phyloP scores from a whole-genome alignment of 2,888 invertebrate species.

The Kuschelorhynchus macadamiae region DNA sequence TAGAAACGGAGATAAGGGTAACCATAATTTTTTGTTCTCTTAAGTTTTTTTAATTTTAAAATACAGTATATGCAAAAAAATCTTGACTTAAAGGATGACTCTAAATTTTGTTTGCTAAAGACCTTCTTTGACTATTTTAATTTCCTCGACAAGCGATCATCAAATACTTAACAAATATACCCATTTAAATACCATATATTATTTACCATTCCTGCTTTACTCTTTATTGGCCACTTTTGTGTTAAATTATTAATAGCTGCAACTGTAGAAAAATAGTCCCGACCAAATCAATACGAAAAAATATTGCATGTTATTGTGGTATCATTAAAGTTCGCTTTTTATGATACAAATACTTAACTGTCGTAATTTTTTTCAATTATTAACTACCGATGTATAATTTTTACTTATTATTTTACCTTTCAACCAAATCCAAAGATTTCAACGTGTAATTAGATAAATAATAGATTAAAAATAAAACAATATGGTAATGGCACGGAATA shows the following conservation, averaged over 20 bases:
- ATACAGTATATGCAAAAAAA: too few species aligned
- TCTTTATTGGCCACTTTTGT: slow-evolving; percentile 14
- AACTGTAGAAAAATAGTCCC: slow-evolving; percentile 19
- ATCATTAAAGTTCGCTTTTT: slow-evolving; percentile 33
- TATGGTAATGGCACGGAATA: slow-evolving; percentile 16
- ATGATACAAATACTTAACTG: slow-evolving; percentile 35
- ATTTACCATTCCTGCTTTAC: slow-evolving; percentile 13
- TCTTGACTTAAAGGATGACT: too few species aligned
- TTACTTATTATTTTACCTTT: slow-evolving; percentile 41
- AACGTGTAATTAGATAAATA: slow-evolving; percentile 35
- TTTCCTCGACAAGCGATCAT: too few species aligned
- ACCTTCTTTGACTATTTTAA: too few species aligned
- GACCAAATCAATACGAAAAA: slow-evolving; percentile 25
- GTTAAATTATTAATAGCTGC: slow-evolving; percentile 23
- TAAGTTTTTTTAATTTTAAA: too few species aligned
- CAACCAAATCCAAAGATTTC: slow-evolving; percentile 28
- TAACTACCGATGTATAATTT: slow-evolving; percentile 30
- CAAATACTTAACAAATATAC: too few species aligned
- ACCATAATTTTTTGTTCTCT: too few species aligned
- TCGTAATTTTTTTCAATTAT: slow-evolving; percentile 38
- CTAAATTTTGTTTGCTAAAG: too few species aligned
- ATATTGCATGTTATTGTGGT: slow-evolving; percentile 37
- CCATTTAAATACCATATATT: too few species aligned
- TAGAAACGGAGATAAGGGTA: too few species aligned
- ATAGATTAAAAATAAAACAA: slow-evolving; percentile 14